Conservation (phyloP, 1,140 invertebrate genomes). For the Oncopodura yosiiana region DNA sequence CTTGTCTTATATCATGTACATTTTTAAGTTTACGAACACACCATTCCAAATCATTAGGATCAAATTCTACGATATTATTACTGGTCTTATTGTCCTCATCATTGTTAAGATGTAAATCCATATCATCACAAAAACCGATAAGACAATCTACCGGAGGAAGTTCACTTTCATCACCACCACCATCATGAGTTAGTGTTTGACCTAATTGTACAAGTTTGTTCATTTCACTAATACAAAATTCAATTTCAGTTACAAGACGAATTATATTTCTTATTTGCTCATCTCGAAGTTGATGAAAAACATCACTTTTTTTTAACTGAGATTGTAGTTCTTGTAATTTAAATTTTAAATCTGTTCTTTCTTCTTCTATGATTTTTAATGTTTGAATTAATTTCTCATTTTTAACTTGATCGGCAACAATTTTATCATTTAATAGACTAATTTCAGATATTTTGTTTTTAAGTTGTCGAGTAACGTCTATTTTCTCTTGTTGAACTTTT, state of each 20-base stretch:
- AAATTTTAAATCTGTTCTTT: conserved; percentile 1
- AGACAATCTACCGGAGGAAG: conserved; percentile 22
- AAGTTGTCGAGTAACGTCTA: not conserved
- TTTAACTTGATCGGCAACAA: not conserved
- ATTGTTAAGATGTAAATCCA: conserved; percentile 6
- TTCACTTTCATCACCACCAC: no score
- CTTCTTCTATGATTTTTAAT: conserved; percentile 7
- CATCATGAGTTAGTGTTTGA: conserved; percentile 12
- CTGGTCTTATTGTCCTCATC: not conserved
- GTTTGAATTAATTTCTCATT: conserved; percentile 1
- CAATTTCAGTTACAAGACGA: conserved; percentile 23
- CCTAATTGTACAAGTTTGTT: conserved; percentile 16
- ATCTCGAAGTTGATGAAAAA: not conserved
- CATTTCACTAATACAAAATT: conserved; percentile 25
- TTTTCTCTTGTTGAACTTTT: conserved; percentile 4
- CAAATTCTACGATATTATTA: not conserved
- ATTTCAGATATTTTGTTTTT: not conserved
- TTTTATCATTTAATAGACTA: conserved; percentile 3
- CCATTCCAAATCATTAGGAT: conserved; percentile 16
- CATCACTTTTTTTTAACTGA: not conserved
- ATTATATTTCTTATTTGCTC: conserved; percentile 21
- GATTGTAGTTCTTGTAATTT: conserved; percentile 2
- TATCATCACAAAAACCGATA: conserved; percentile 18
- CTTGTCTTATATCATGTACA: conserved; percentile 16
- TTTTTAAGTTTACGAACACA: conserved; percentile 12